Evolutionary conservation across 2,888 invertebrate genomes (phyloP).

Genomic region (Acanthococcus lagerstroemiae): DNA sequence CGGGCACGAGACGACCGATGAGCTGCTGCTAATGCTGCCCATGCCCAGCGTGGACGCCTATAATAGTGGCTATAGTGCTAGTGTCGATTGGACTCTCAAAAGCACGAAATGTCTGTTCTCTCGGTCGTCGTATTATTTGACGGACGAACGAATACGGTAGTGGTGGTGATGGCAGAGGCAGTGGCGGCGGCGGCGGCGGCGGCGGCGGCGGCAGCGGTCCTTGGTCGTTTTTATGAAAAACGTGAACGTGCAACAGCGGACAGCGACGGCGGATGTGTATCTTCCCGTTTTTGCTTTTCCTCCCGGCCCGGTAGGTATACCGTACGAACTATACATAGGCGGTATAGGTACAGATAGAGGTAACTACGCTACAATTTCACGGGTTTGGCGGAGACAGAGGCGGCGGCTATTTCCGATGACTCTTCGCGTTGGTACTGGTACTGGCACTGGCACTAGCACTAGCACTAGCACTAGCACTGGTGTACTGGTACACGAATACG

Average conservation of each 20-base stretch:
- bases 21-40: no score
- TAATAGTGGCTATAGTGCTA: no score
- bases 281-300: constrained; percentile 27
- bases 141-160: neutral
- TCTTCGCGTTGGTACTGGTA: constrained; percentile 11
- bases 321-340: neutral
- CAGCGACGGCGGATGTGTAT: constrained; percentile 25
- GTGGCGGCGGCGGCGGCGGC: no score
- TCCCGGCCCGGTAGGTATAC: constrained; percentile 10
- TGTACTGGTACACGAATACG: neutral
- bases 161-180: no score
- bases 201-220: no score
- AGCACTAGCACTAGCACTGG: no score
- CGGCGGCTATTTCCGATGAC: constrained; percentile 29
- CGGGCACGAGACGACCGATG: no score
- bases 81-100: no score
- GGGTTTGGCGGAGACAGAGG: constrained; percentile 14
- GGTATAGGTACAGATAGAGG: neutral
- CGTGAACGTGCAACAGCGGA: constrained; percentile 6
- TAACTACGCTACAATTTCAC: constrained; percentile 8
- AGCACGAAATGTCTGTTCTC: neutral
- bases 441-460: no score
- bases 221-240: constrained; percentile 13
- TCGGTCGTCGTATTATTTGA: neutral
- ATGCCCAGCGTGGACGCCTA: no score